Evolutionary conservation across 2,888 invertebrate genomes (phyloP).

Genomic region (Euclidia mi): DNA sequence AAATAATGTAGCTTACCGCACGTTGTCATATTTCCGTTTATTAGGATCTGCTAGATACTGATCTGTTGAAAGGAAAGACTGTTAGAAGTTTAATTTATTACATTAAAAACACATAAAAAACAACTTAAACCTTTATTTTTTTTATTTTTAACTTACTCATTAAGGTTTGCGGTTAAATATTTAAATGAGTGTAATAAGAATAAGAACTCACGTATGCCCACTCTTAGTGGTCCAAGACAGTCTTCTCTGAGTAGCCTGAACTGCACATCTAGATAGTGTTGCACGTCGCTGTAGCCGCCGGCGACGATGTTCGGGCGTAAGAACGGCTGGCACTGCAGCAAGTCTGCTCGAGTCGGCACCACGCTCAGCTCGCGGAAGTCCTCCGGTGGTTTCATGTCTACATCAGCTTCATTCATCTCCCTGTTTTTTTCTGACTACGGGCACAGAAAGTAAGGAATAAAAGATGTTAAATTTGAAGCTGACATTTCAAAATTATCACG

Average conservation of each 20-base stretch:
- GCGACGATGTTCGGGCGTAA: constrained; percentile 88
- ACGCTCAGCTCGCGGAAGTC: constrained; percentile 74
- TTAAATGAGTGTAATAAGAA: neutral
- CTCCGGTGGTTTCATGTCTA: constrained; percentile 69
- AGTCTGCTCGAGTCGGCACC: constrained; percentile 70
- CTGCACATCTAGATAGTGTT: constrained; percentile 95
- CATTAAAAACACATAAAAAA: no score
- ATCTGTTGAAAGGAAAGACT: constrained; percentile 61
- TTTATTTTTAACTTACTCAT: no score
- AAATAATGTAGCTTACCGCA: constrained; percentile 67
- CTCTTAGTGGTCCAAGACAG: constrained; percentile 93
- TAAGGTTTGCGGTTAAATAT: no score
- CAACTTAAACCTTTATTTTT: no score
- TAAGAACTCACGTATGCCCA: constrained; percentile 87
- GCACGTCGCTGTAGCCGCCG: constrained; percentile 91
- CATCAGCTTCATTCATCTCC: constrained; percentile 5
- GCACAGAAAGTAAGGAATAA: no score
- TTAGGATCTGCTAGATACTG: constrained; percentile 68
- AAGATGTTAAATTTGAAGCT: no score
- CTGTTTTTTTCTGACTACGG: constrained; percentile 10
- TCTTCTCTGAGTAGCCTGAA: constrained; percentile 94
- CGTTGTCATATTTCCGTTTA: constrained; percentile 73
- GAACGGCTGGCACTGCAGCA: constrained; percentile 67
- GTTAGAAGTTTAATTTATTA: no score
- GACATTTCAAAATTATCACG: no score